A percentile compares a stretch with the other conserved stretches of the same genome.
These are phyloP conservation scores for Enteromius thamalakanensis DNA, from an alignment of 2,797 vertebrate species.

Conservation along the genomic window DNA sequence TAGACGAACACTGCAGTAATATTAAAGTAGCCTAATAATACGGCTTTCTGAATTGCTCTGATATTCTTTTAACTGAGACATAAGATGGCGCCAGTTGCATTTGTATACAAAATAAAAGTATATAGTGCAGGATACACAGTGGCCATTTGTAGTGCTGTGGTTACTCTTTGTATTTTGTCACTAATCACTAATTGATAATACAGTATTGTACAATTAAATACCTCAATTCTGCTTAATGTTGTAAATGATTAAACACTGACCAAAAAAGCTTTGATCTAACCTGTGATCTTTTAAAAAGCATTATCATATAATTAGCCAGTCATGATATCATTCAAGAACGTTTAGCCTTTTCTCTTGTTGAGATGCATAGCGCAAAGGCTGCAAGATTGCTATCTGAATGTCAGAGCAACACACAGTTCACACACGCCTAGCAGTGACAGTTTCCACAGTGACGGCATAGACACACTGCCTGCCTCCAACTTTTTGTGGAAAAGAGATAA, in stretches of 20 bases:
- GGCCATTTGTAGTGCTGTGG: background rate
- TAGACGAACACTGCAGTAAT: background rate
- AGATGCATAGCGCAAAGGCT: constrained; percentile 49
- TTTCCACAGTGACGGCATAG: constrained; percentile 59
- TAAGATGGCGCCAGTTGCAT: background rate
- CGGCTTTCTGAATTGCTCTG: background rate
- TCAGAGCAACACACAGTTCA: constrained; percentile 68
- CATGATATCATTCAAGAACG: constrained; percentile 58
- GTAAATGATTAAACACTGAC: constrained; percentile 27
- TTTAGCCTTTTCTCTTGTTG: constrained; percentile 66
- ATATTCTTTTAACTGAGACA: background rate
- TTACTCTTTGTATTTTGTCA: background rate
- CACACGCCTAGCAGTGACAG: constrained; percentile 64
- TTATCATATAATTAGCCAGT: constrained; percentile 58
- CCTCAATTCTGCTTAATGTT: background rate
- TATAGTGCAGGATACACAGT: background rate
- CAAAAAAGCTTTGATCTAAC: constrained; percentile 33
- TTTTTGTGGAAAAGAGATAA: constrained; percentile 76
- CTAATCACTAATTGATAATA: too few relatives aligned
- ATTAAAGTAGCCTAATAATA: background rate
- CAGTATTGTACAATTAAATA: background rate
- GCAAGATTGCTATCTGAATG: constrained; percentile 70
- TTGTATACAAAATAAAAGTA: background rate
- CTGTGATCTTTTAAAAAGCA: constrained; percentile 34
- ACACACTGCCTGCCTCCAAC: constrained; percentile 66